Evolutionary conservation across 1,140 invertebrate genomes (phyloP).

Genomic region (Hermetia illucens): DNA sequence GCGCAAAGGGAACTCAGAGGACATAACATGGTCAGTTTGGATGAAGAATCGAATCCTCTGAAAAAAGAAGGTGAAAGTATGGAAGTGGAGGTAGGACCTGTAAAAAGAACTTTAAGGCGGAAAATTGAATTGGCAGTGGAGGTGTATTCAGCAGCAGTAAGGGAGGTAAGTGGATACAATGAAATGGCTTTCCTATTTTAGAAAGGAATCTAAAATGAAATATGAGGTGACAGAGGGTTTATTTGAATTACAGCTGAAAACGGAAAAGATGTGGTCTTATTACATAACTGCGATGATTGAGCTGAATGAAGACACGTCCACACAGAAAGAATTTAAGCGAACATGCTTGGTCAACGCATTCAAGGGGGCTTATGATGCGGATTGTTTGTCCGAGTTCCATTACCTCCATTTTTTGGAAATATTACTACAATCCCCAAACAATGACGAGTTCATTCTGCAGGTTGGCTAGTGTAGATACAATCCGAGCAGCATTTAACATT

Average conservation of each 20-base stretch:
- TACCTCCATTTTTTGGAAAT: conserved; percentile 16
- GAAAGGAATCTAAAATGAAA: background rate
- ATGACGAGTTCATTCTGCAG: conserved; percentile 10
- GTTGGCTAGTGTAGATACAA: conserved; percentile 15
- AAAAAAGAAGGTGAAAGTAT: background rate
- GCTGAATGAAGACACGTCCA: conserved; percentile 14
- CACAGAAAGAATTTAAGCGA: conserved; percentile 12
- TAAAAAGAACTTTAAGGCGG: conserved; percentile 11
- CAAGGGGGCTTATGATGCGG: conserved; percentile 17
- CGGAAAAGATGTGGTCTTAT: conserved; percentile 9
- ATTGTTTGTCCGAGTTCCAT: conserved; percentile 17
- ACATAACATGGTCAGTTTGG: conserved; percentile 15
- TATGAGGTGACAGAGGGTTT: background rate
- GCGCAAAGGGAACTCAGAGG: conserved; percentile 23
- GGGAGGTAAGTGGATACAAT: conserved; percentile 8
- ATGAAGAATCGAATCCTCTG: conserved; percentile 1
- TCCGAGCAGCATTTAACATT: too few relatives aligned
- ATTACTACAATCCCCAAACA: conserved; percentile 12
- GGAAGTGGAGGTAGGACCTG: background rate
- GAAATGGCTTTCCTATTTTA: background rate
- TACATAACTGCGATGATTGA: conserved; percentile 22
- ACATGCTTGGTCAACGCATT: conserved; percentile 17
- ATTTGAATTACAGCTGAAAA: conserved; percentile 12
- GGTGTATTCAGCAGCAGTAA: conserved; percentile 21
- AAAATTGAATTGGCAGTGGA: conserved; percentile 19